Percentiles rank a stretch among this genome's conserved stretches.
Conservation (phyloP, 2,797 vertebrate genomes). For the Iguana delicatissima region DNA sequence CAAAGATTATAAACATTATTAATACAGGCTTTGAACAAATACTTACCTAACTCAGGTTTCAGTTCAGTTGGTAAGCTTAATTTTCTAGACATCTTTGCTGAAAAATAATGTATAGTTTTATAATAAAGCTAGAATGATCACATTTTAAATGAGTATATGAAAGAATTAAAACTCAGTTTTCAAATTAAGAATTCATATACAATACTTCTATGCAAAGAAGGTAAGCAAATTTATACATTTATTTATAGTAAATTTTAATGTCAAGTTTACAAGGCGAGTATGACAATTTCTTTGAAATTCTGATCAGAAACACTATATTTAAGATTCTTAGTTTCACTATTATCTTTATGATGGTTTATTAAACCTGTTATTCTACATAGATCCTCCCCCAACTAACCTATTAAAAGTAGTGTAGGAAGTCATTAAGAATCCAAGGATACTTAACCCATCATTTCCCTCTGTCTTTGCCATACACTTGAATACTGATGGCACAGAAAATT, state of each 20-base stretch:
- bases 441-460: conserved; percentile 3
- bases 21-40: conserved; percentile 62
- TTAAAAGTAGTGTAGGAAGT: not conserved
- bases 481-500: conserved; percentile 6
- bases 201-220: conserved; percentile 34
- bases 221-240: conserved; percentile 23
- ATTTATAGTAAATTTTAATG: conserved; percentile 30
- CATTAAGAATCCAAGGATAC: not conserved
- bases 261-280: not conserved
- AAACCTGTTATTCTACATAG: not conserved
- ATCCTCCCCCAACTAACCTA: not conserved
- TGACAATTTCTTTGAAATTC: not conserved
- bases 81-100: conserved; percentile 99
- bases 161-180: conserved; percentile 36
- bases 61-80: conserved; percentile 99
- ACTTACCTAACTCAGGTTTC: conserved; percentile 99
- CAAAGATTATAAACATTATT: conserved; percentile 55
- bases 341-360: conserved; percentile 10
- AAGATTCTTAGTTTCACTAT: not conserved
- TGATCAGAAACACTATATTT: conserved; percentile 18
- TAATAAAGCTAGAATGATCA: conserved; percentile 39
- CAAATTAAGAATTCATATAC: conserved; percentile 34
- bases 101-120: conserved; percentile 88
- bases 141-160: conserved; percentile 30
- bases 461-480: not conserved